These are phyloP conservation scores for Genyomyrus donnyi DNA, from an alignment of 2,113 vertebrate genomes.

Conservation along the genomic window DNA sequence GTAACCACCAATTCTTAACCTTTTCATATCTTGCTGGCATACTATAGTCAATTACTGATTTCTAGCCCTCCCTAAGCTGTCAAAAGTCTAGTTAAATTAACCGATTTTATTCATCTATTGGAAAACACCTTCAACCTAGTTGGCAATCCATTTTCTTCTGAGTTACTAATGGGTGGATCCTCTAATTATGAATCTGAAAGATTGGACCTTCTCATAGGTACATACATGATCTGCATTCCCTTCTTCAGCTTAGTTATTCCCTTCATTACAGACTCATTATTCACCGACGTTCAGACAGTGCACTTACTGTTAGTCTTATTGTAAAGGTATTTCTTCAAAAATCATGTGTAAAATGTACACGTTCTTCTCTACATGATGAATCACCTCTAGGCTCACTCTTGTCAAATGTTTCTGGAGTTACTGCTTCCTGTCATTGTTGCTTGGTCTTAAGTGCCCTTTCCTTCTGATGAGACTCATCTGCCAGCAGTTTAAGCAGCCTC, in stretches of 20 bases:
- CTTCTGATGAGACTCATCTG: neutral
- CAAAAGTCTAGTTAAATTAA: neutral
- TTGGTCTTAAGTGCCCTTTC: neutral
- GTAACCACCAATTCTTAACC: neutral
- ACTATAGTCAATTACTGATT: neutral
- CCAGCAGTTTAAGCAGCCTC: neutral
- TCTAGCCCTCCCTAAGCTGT: neutral
- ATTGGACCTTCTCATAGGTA: neutral
- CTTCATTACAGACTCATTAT: neutral
- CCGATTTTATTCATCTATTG: neutral
- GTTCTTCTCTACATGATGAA: neutral
- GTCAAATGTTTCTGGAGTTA: neutral
- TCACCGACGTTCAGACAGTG: neutral
- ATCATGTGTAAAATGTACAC: neutral
- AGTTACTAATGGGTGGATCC: neutral
- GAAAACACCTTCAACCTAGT: neutral
- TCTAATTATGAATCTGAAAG: neutral
- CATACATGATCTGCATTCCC: neutral
- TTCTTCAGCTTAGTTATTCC: neutral
- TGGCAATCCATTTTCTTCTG: neutral
- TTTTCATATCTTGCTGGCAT: neutral
- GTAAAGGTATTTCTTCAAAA: neutral
- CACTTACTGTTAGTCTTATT: neutral
- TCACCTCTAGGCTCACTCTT: neutral
- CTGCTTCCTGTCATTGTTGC: neutral